A percentile compares a stretch with the other conserved stretches of the same genome.
Evolutionary conservation across 2,113 vertebrate species (phyloP).

Genomic region (Spheniscus mendiculus): DNA sequence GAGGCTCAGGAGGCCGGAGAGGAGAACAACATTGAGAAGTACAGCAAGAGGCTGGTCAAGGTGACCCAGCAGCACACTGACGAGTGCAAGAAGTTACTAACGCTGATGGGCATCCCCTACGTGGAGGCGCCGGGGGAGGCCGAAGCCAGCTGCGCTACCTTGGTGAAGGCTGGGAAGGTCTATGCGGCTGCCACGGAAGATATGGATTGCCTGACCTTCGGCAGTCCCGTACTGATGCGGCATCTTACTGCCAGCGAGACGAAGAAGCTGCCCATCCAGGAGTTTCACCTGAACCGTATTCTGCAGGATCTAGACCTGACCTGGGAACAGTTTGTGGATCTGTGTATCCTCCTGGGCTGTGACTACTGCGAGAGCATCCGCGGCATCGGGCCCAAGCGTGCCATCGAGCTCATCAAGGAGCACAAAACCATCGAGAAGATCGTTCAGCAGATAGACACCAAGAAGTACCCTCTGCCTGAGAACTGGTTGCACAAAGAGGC

Average conservation of each 20-base stretch:
- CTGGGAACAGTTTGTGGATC: constrained; percentile 93
- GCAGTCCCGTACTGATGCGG: constrained; percentile 89
- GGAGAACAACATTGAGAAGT: constrained; percentile 90
- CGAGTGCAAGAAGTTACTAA: constrained; percentile 90
- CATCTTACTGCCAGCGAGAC: constrained; percentile 95
- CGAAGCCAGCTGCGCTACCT: constrained; percentile 87
- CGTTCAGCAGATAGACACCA: constrained; percentile 86
- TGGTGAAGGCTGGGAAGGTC: constrained; percentile 90
- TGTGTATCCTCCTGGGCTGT: constrained; percentile 95
- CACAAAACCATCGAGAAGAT: constrained; percentile 93
- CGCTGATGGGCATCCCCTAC: constrained; percentile 92
- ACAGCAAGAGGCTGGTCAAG: constrained; percentile 92
- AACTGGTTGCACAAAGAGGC: constrained; percentile 94
- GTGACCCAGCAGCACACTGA: constrained; percentile 93
- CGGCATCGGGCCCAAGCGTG: constrained; percentile 94
- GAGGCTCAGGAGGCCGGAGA: constrained; percentile 89
- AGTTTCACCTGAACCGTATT: constrained; percentile 88
- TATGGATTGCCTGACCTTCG: constrained; percentile 97
- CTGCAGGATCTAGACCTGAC: constrained; percentile 87
- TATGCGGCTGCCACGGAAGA: constrained; percentile 93
- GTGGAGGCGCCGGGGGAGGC: constrained; percentile 94
- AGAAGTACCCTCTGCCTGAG: constrained; percentile 88
- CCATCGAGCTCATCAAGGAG: constrained; percentile 92
- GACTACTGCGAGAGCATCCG: constrained; percentile 97
- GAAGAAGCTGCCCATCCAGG: constrained; percentile 98